Conservation (phyloP, 2,888 invertebrate species). For the Chironomus tentans region DNA sequence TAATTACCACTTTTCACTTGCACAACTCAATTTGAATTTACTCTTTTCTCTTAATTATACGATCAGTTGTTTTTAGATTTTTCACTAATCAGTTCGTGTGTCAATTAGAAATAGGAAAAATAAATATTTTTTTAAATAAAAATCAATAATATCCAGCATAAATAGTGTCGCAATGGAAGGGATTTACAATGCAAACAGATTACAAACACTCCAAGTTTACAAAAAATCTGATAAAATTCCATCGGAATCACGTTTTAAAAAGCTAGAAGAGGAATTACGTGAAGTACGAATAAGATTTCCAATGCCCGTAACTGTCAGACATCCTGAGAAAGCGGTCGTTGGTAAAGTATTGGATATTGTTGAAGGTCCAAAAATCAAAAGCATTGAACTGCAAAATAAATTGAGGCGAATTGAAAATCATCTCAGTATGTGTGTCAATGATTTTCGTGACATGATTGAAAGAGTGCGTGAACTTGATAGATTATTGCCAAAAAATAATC, state of each 20-base stretch:
- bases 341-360: not conserved
- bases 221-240: not conserved
- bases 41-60: too few species aligned
- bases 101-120: not conserved
- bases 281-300: not conserved
- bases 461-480: not conserved
- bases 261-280: not conserved
- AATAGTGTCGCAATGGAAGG: not conserved
- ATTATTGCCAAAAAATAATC: slow-evolving; percentile 7
- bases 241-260: not conserved
- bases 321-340: not conserved
- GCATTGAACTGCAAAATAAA: slow-evolving; percentile 9
- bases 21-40: too few species aligned
- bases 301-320: not conserved
- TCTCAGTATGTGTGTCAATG: not conserved
- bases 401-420: slow-evolving; percentile 7
- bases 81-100: not conserved
- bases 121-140: not conserved
- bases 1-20: too few species aligned
- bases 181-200: not conserved
- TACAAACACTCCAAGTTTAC: not conserved
- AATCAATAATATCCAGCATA: too few species aligned
- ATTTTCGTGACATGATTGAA: slow-evolving; percentile 3
- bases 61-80: too few species aligned
- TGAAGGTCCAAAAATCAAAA: not conserved